Evolutionary conservation across 1,140 invertebrate species (phyloP).

Genomic region (Sinonovacula constricta): DNA sequence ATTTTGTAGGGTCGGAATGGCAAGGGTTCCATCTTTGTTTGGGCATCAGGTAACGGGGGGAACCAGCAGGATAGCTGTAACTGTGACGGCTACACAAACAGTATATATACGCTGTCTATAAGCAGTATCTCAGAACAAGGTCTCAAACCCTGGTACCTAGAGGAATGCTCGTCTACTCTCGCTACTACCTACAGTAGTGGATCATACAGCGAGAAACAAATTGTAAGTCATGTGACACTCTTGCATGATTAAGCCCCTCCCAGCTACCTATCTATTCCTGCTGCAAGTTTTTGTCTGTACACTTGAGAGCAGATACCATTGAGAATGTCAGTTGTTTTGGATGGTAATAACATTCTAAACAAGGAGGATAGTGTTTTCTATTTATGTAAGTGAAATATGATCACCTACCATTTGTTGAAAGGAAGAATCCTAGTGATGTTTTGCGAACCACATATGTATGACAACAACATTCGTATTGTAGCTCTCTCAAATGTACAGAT

Average conservation of each 20-base stretch:
- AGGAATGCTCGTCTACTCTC: conserved; percentile 97
- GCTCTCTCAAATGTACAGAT: too few relatives aligned
- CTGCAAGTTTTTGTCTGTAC: not conserved
- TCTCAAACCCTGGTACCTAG: conserved; percentile 94
- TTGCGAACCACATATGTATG: too few relatives aligned
- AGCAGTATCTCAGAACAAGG: conserved; percentile 97
- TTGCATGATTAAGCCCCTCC: not conserved
- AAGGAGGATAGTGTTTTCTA: not conserved
- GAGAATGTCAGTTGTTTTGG: not conserved
- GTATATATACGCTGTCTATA: conserved; percentile 98
- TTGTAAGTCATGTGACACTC: conserved; percentile 63
- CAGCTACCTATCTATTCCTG: not conserved
- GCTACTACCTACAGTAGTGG: conserved; percentile 98
- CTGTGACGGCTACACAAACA: conserved; percentile 99
- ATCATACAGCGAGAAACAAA: conserved; percentile 80
- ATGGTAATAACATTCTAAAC: not conserved
- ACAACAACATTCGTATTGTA: too few relatives aligned
- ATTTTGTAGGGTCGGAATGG: conserved; percentile 90
- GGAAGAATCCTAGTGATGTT: too few relatives aligned
- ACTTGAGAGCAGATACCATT: not conserved
- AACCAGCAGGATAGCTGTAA: conserved; percentile 98
- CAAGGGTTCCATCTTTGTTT: conserved; percentile 99
- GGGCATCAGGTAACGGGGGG: conserved; percentile 99
- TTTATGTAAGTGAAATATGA: not conserved
- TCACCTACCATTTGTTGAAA: not conserved